Evolutionary conservation across 2,113 vertebrate genomes (phyloP).

Genomic region (Cyanistes caeruleus): DNA sequence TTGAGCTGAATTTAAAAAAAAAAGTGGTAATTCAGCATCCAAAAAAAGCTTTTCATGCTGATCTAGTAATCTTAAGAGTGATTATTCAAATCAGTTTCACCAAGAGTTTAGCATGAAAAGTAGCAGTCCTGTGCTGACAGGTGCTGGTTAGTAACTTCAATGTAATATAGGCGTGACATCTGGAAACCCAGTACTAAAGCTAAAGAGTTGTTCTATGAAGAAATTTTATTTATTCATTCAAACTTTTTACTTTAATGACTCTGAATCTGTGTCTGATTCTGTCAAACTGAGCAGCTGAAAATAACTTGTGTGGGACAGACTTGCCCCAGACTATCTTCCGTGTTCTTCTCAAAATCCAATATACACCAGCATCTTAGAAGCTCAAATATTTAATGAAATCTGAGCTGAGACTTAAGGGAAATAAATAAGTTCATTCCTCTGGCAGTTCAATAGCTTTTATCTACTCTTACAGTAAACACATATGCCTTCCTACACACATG

Average conservation of each 20-base stretch:
- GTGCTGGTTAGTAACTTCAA: background rate
- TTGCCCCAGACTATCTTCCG: background rate
- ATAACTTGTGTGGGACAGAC: background rate
- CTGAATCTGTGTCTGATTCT: background rate
- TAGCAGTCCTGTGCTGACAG: background rate
- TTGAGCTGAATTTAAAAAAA: background rate
- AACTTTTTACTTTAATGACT: background rate
- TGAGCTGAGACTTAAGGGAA: background rate
- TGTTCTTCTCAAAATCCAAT: background rate
- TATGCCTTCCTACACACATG: background rate
- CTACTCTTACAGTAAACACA: background rate
- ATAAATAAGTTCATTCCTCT: background rate
- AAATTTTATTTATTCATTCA: background rate
- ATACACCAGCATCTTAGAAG: background rate
- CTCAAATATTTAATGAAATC: constrained; percentile 4
- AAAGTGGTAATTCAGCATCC: background rate
- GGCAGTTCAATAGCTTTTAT: background rate
- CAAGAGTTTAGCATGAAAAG: fast-evolving
- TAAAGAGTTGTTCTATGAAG: background rate
- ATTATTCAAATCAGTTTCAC: background rate
- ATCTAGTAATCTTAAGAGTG: background rate
- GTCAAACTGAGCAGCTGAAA: background rate
- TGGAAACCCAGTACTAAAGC: background rate
- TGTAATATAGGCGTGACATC: background rate
- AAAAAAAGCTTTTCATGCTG: background rate